phyloP scores from a whole-genome alignment of 2,888 invertebrate genomes.

The Amblyteles armatorius region DNA sequence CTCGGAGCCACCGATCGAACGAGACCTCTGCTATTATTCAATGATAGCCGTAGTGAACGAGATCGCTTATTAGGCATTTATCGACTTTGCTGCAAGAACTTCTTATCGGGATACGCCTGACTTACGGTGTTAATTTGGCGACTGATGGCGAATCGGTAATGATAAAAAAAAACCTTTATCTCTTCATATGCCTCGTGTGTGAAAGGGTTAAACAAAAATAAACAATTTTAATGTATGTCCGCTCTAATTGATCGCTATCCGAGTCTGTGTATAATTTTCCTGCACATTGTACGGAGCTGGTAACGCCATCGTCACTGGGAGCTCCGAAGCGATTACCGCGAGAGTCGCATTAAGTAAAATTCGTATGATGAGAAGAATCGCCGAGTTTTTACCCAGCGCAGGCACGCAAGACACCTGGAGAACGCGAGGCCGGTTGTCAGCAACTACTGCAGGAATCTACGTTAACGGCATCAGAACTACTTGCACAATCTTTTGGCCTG shows the following conservation, averaged over 20 bases:
- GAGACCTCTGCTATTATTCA: conserved; percentile 56
- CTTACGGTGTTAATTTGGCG: conserved; percentile 31
- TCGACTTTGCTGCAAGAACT: conserved; percentile 15
- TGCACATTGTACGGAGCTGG: not conserved
- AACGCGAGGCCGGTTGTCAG: not conserved
- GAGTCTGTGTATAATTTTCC: conserved; percentile 1
- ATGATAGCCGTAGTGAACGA: conserved; percentile 57
- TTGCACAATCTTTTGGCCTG: not conserved
- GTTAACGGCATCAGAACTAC: conserved; percentile 30
- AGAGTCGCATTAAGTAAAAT: not conserved
- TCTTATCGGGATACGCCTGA: conserved; percentile 19
- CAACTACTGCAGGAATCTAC: conserved; percentile 40
- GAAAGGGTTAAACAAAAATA: not conserved
- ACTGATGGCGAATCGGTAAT: conserved; percentile 31
- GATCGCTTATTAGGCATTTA: conserved; percentile 53
- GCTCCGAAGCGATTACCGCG: not conserved
- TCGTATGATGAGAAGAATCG: conserved; percentile 39
- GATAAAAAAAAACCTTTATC: not conserved
- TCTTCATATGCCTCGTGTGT: not conserved
- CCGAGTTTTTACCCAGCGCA: conserved; percentile 47
- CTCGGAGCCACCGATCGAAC: conserved; percentile 34
- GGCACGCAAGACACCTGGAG: conserved; percentile 34
- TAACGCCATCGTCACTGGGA: conserved; percentile 25
- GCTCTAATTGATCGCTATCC: not conserved
- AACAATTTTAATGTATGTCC: not conserved